phyloP scores from a whole-genome alignment of 2,113 vertebrate genomes.

The Tachycineta bicolor region DNA sequence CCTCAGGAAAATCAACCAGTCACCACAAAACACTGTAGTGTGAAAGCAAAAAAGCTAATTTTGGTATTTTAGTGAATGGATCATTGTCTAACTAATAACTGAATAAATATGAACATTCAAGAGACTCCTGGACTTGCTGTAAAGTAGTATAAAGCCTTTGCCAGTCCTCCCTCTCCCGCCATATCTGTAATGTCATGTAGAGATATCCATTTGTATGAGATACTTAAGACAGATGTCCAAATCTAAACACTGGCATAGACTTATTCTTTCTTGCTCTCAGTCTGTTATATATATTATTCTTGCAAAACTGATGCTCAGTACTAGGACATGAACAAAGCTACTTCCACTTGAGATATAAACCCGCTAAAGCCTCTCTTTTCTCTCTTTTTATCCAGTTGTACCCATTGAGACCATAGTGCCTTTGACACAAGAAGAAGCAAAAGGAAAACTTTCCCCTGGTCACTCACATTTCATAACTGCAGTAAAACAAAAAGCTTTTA shows the following conservation, averaged over 20 bases:
- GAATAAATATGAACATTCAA: neutral
- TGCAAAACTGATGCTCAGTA: neutral
- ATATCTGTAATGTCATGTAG: neutral
- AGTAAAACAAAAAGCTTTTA: neutral
- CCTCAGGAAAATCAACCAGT: neutral
- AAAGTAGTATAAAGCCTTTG: neutral
- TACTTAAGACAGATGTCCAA: neutral
- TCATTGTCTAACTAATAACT: neutral
- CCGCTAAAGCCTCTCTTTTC: neutral
- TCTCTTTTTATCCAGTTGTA: neutral
- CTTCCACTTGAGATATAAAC: neutral
- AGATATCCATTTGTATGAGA: neutral
- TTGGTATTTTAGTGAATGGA: neutral
- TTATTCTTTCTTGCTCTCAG: neutral
- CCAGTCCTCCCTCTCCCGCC: neutral
- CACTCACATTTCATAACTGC: neutral
- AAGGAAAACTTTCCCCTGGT: neutral
- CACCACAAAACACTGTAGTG: neutral
- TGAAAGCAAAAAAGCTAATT: neutral
- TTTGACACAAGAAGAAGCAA: neutral
- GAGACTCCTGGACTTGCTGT: neutral
- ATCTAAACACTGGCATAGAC: neutral
- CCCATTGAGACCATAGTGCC: neutral
- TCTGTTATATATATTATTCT: neutral
- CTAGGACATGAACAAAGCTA: neutral